Percentiles rank a stretch among this genome's conserved stretches.
phyloP scores from a whole-genome alignment of 2,797 vertebrate species.

The Rhinella marina region DNA sequence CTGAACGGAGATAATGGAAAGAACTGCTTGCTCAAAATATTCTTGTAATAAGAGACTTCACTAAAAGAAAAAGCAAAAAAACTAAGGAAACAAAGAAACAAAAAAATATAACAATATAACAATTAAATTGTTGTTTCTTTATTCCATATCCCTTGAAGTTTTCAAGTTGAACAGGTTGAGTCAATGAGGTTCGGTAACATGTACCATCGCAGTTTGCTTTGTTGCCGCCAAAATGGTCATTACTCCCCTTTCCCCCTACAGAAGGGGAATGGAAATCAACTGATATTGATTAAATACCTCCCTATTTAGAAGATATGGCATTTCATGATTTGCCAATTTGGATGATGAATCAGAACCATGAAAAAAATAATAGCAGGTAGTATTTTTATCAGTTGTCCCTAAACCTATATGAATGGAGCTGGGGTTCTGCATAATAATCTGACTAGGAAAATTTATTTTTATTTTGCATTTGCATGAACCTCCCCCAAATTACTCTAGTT shows the following conservation, averaged over 20 bases:
- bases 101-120: background rate
- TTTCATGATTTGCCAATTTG: background rate
- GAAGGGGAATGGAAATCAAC: background rate
- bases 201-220: background rate
- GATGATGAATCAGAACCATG: background rate
- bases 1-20: slow-evolving; percentile 35
- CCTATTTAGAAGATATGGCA: background rate
- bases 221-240: background rate
- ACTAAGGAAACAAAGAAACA: background rate
- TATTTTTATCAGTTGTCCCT: too few species aligned
- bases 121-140: background rate
- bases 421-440: too few species aligned
- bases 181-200: background rate
- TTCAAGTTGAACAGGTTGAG: background rate
- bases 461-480: too few species aligned
- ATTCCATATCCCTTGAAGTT: background rate
- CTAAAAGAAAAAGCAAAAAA: slow-evolving; percentile 2
- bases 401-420: too few species aligned
- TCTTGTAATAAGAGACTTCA: slow-evolving; percentile 27
- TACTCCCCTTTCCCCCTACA: background rate
- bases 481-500: too few species aligned
- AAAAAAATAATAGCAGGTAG: background rate
- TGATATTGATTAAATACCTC: background rate
- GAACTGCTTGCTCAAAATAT: slow-evolving; percentile 15
- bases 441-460: too few species aligned